Base-by-base conservation (phyloP, 2,797 vertebrate species). In the Bucorvus abyssinicus region DNA sequence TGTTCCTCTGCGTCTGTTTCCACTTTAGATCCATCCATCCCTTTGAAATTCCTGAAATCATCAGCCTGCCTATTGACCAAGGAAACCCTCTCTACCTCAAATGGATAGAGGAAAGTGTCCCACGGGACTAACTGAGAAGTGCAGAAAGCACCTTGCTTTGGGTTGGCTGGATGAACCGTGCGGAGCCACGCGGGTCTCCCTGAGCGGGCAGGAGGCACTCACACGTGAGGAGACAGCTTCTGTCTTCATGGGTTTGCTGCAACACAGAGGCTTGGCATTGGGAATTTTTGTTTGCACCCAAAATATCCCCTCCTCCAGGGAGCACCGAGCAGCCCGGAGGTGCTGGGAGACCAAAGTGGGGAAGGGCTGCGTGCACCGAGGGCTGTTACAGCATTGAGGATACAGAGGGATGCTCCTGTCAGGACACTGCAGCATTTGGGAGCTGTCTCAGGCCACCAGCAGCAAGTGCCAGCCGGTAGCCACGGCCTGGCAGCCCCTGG, bases 1-100 rank as follows among this genome's bases (percentile, higher is more conserved):
- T 8, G 84, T 24, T 47, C 23, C 68, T 50, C 69, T 15, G 29
- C 16, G 2, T 50, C 65, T 96, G 70, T 53, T 89, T 76, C 84
- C 97, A 29, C 94, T 95, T 73, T 17, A 99, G 99, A 97, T 98
- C 98, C 84, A 77, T 98, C 70, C 98, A 99, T 90, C 98, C 98
- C 65, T 99, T 99, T 76, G 98, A 98, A 95, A 98, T 98, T 78
- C 98, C 99, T 29, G 98, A 98, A 49, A 90, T 99, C 93, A 98
- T 99, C 96, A 99, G 98, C 96, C 96, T 99, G 93, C 96, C 97
- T 1, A 98, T 99, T 52, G 98, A 98, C 34, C 98, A 98, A 34
- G 98, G 98, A 93, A 99, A 98, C 82, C 95, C 96, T 45, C 93
- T 93, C 27, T 99, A 98, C 96, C 93, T 99, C 86, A 98, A 94